These are phyloP conservation scores for Tympanuchus pallidicinctus DNA, from an alignment of 2,113 vertebrate species.

Conservation along the genomic window DNA sequence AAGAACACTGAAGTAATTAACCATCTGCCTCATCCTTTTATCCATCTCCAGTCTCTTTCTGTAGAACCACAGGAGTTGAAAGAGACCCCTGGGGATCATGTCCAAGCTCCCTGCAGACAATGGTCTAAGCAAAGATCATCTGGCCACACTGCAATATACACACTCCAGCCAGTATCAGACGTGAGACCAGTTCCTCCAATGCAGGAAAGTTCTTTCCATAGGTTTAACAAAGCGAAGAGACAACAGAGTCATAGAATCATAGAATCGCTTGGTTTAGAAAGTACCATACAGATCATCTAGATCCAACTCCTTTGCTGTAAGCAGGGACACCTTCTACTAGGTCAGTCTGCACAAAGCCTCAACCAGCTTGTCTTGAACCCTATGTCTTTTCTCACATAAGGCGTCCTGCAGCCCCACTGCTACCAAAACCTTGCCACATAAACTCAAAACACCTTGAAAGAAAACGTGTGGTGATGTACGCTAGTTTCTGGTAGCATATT, in stretches of 20 bases:
- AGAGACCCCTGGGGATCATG: too few species aligned
- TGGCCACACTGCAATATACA: background rate
- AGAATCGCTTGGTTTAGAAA: too few species aligned
- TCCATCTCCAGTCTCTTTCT: background rate
- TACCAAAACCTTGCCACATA: background rate
- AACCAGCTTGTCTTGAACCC: too few species aligned
- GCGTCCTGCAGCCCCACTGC: background rate
- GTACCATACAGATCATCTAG: too few species aligned
- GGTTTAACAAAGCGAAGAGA: background rate
- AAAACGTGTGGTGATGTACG: background rate
- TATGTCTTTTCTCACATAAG: background rate
- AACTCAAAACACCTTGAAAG: background rate
- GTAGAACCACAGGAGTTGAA: too few species aligned
- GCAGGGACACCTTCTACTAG: too few species aligned
- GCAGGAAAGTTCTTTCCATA: background rate
- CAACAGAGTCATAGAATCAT: too few species aligned
- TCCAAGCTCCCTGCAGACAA: background rate
- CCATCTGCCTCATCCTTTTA: background rate
- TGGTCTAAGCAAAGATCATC: background rate
- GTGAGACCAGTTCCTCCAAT: background rate
- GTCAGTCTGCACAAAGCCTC: too few species aligned
- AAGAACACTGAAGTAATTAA: background rate
- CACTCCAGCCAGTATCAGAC: background rate
- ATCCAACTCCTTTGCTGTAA: too few species aligned
- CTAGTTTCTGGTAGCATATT: background rate